Evolutionary conservation across 2,113 vertebrate species (phyloP).

Genomic region (Stegastes partitus): DNA sequence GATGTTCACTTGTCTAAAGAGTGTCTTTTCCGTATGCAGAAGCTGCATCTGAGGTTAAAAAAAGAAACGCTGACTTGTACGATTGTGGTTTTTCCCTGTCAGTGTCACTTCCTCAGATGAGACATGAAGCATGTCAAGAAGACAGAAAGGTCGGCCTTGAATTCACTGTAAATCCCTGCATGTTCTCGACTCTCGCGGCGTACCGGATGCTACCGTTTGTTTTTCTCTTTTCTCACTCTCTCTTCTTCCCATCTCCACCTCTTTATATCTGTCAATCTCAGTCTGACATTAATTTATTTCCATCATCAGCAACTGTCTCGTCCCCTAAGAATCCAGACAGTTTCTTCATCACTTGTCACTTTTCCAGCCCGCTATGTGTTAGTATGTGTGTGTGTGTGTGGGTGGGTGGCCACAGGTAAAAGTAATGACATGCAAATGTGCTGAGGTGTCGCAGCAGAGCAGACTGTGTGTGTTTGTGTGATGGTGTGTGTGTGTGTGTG

Average conservation of each 20-base stretch:
- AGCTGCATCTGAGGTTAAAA: conserved; percentile 30
- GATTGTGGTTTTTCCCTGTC: conserved; percentile 21
- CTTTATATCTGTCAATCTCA: conserved; percentile 55
- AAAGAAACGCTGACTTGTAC: conserved; percentile 58
- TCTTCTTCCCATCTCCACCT: conserved; percentile 12
- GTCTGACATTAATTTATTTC: conserved; percentile 46
- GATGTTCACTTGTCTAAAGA: background rate
- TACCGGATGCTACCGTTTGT: conserved; percentile 21
- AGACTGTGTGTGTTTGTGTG: conserved; percentile 1
- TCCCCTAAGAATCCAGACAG: conserved; percentile 48
- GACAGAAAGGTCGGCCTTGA: conserved; percentile 30
- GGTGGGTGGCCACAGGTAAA: conserved; percentile 54
- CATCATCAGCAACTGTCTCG: conserved; percentile 55
- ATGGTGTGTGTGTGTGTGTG: conserved; percentile 27
- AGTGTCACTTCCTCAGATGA: conserved; percentile 53
- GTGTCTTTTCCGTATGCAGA: conserved; percentile 40
- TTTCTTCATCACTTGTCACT: conserved; percentile 62
- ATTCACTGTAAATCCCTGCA: conserved; percentile 35
- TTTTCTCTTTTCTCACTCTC: conserved; percentile 28
- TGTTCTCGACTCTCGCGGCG: background rate
- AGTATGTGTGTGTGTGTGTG: conserved; percentile 30
- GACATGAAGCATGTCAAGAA: conserved; percentile 26
- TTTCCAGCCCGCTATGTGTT: conserved; percentile 8
- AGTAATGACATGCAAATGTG: conserved; percentile 70
- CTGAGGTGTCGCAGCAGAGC: conserved; percentile 56